phyloP scores from a whole-genome alignment of 2,113 vertebrate genomes.

The Pyxicephalus adspersus region DNA sequence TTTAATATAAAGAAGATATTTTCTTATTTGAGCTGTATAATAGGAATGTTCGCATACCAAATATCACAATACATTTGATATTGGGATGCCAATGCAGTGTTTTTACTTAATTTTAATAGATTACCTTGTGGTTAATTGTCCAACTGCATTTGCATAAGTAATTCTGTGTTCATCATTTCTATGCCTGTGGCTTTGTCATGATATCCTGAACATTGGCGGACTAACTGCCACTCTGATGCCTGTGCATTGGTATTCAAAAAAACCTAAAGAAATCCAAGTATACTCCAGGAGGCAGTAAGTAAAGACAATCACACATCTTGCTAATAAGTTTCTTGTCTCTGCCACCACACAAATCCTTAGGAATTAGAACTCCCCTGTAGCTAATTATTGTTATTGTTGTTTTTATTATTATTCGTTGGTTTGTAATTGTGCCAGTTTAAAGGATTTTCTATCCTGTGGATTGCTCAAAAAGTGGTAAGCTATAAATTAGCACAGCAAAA shows the following conservation, averaged over 20 bases:
- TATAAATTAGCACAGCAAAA: slow-evolving; percentile 35
- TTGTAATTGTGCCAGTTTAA: slow-evolving; percentile 33
- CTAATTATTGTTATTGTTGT: slow-evolving; percentile 47
- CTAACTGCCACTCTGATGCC: neutral
- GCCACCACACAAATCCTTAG: slow-evolving; percentile 28
- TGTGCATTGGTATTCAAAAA: neutral
- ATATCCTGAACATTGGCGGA: neutral
- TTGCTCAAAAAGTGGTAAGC: slow-evolving; percentile 26
- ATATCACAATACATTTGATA: no score
- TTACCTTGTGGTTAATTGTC: no score
- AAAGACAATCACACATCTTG: slow-evolving; percentile 13
- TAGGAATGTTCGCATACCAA: no score
- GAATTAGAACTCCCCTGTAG: slow-evolving; percentile 46
- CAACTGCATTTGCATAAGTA: no score
- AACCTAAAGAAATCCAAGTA: slow-evolving; percentile 7
- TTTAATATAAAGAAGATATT: no score
- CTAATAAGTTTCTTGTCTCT: slow-evolving; percentile 26
- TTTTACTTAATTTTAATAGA: no score
- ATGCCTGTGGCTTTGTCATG: neutral
- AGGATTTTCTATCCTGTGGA: slow-evolving; percentile 29
- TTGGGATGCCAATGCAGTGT: no score
- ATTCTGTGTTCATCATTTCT: neutral
- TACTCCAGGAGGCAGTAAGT: slow-evolving; percentile 15
- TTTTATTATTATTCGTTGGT: slow-evolving; percentile 40
- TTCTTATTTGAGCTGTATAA: no score